These are phyloP conservation scores for Steromphala cineraria DNA, from an alignment of 2,888 invertebrate species.

Conservation along the genomic window DNA sequence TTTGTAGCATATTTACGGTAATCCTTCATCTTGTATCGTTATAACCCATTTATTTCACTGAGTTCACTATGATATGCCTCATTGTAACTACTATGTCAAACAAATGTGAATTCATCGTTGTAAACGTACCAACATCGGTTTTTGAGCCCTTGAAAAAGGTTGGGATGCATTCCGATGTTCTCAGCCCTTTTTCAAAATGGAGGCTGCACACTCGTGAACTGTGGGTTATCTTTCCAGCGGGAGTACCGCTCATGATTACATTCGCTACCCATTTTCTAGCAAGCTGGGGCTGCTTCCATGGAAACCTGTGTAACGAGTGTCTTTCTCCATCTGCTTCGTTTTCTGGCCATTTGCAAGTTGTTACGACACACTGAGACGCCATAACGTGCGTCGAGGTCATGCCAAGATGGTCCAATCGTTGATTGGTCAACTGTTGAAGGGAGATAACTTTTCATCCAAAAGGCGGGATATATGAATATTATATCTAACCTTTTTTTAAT, in stretches of 20 bases:
- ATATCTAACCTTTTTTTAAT: no score
- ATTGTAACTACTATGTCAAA: no score
- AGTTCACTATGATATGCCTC: no score
- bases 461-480: no score
- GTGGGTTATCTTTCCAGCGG: background rate
- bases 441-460: background rate
- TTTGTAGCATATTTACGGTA: no score
- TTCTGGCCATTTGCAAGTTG: background rate
- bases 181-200: background rate
- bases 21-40: no score
- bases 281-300: background rate
- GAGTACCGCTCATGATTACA: background rate
- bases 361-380: background rate
- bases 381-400: background rate
- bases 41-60: no score
- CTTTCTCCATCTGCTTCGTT: background rate
- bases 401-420: background rate
- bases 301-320: background rate
- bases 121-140: background rate
- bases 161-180: background rate
- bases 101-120: no score
- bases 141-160: background rate
- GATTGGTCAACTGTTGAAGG: background rate
- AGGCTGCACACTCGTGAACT: constrained; percentile 1
- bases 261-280: background rate